Evolutionary conservation across 2,797 vertebrate genomes (phyloP).

Genomic region (Ibycter americanus): DNA sequence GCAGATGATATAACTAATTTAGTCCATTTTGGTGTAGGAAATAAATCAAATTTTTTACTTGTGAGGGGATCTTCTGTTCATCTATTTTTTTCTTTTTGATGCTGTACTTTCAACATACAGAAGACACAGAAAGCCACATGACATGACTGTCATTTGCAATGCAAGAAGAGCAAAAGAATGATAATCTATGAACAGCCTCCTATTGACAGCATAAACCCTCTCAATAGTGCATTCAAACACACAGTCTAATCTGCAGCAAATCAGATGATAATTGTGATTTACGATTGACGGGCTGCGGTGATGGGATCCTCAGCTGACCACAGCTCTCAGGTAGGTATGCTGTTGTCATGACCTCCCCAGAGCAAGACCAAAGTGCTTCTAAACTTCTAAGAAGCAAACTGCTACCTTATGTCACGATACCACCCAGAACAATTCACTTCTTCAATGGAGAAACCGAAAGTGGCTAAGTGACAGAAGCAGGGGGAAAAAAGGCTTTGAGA

Average conservation of each 20-base stretch:
- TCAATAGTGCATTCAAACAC: background rate
- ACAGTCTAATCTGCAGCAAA: background rate
- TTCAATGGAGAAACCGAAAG: background rate
- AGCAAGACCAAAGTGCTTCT: background rate
- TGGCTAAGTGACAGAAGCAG: background rate
- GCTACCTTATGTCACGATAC: background rate
- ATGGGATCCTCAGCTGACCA: background rate
- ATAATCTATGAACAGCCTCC: background rate
- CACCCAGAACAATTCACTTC: background rate
- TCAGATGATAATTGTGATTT: background rate
- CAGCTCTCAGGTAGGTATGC: background rate
- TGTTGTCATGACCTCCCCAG: background rate
- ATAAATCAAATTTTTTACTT: background rate
- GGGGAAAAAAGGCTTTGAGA: background rate
- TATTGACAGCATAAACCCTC: background rate
- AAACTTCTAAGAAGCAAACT: background rate
- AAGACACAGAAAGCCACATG: background rate
- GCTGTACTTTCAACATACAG: background rate
- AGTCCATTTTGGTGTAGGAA: background rate
- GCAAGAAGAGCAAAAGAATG: background rate
- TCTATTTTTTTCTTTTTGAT: background rate
- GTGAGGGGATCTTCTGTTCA: background rate
- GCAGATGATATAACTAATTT: background rate
- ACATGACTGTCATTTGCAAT: background rate
- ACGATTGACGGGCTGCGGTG: background rate